Evolutionary conservation across 2,888 invertebrate species (phyloP).

Genomic region (Temnothorax ravouxi): DNA sequence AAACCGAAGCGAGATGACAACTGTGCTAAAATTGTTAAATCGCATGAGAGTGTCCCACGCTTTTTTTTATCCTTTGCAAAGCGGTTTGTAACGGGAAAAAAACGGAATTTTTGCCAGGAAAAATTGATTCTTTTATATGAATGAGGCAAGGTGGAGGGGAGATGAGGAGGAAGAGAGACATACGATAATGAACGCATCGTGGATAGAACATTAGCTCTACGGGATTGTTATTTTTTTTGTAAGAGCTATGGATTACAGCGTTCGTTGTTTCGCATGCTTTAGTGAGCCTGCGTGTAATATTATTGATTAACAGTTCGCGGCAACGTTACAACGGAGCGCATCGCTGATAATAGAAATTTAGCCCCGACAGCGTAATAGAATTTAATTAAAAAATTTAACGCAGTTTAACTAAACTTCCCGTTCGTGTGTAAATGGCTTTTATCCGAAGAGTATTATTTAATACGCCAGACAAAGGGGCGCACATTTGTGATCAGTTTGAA

Average conservation of each 20-base stretch:
- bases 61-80: slow-evolving; percentile 43
- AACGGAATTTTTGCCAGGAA: slow-evolving; percentile 19
- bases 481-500: not conserved
- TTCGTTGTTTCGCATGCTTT: slow-evolving; percentile 33
- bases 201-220: slow-evolving; percentile 43
- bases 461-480: not conserved
- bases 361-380: slow-evolving; percentile 38
- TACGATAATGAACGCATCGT: slow-evolving; percentile 40
- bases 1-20: slow-evolving; percentile 58
- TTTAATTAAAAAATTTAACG: slow-evolving; percentile 51
- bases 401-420: slow-evolving; percentile 24
- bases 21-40: slow-evolving; percentile 59
- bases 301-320: slow-evolving; percentile 53
- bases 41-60: slow-evolving; percentile 50
- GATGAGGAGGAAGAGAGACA: not conserved
- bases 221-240: slow-evolving; percentile 41
- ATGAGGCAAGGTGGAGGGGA: not conserved
- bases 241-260: slow-evolving; percentile 38
- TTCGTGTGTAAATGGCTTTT: slow-evolving; percentile 22
- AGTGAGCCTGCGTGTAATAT: slow-evolving; percentile 47
- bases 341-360: slow-evolving; percentile 49
- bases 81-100: slow-evolving; percentile 44
- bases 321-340: slow-evolving; percentile 32
- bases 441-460: slow-evolving; percentile 28
- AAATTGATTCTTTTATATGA: slow-evolving; percentile 55